phyloP scores from a whole-genome alignment of 1,140 invertebrate genomes.

The Monochamus saltuarius region DNA sequence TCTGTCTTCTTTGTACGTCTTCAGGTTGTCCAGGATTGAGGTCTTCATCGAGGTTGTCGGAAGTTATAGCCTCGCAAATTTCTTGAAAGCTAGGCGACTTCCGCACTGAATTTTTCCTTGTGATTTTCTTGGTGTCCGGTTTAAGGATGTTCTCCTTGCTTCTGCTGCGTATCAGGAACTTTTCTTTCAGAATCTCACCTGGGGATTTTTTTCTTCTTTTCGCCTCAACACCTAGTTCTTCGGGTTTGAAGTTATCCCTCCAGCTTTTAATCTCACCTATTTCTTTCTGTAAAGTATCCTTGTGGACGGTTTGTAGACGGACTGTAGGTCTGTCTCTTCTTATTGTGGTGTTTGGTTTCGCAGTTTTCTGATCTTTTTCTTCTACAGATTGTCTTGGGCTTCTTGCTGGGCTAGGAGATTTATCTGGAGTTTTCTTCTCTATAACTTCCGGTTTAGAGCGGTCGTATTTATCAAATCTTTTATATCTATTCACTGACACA shows the following conservation, averaged over 20 bases:
- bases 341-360: conserved; percentile 58
- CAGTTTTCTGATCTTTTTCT: conserved; percentile 31
- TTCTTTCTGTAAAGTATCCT: conserved; percentile 36
- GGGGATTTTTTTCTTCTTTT: conserved; percentile 60
- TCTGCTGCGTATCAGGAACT: conserved; percentile 71
- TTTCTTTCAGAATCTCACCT: conserved; percentile 72
- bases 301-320: conserved; percentile 62
- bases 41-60: conserved; percentile 55
- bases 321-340: conserved; percentile 70
- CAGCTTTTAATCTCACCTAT: conserved; percentile 54
- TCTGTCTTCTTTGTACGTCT: conserved; percentile 44
- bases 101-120: conserved; percentile 43
- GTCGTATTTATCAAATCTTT: conserved; percentile 43
- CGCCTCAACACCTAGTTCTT: conserved; percentile 46
- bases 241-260: conserved; percentile 63
- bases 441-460: conserved; percentile 32
- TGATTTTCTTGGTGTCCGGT: conserved; percentile 28
- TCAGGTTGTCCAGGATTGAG: conserved; percentile 55
- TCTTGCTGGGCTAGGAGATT: conserved; percentile 52
- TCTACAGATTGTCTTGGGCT: conserved; percentile 24
- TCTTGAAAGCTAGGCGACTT: conserved; percentile 55
- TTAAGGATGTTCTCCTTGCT: conserved; percentile 42
- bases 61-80: conserved; percentile 57
- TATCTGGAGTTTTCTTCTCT: conserved; percentile 42
- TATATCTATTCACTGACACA: conserved; percentile 66